A percentile compares a stretch with the other conserved stretches of the same genome.
Conservation (phyloP, 1,140 invertebrate genomes). For the Liolophura sinensis region DNA sequence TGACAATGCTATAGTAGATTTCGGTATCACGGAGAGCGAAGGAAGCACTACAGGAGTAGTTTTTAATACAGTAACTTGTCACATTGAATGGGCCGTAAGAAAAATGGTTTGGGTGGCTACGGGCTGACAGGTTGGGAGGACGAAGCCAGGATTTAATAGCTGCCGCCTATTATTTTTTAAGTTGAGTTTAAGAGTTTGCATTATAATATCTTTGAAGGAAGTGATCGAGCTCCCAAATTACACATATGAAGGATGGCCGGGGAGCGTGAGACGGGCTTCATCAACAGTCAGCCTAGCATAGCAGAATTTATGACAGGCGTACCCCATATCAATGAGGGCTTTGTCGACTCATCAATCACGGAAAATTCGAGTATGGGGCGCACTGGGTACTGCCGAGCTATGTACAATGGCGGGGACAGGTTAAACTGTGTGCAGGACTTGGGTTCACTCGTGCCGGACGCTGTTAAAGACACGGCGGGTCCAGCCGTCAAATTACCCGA, state of each 20-base stretch:
- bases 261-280: slow-evolving; percentile 82
- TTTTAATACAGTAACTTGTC: no score
- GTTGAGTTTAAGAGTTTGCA: no score
- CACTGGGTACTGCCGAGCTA: slow-evolving; percentile 60
- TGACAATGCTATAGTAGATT: no score
- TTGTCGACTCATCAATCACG: slow-evolving; percentile 46
- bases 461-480: slow-evolving; percentile 53
- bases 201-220: no score
- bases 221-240: no score
- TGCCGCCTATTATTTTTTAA: no score
- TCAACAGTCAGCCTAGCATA: slow-evolving; percentile 90
- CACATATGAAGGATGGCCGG: slow-evolving; percentile 62
- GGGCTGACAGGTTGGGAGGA: no score
- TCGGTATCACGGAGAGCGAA: no score
- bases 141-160: no score
- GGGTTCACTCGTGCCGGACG: slow-evolving; percentile 24
- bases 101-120: no score
- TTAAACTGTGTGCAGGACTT: slow-evolving; percentile 19
- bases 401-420: slow-evolving; percentile 54
- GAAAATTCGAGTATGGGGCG: slow-evolving; percentile 9
- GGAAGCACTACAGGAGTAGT: no score
- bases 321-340: slow-evolving; percentile 46
- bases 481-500: slow-evolving; percentile 81
- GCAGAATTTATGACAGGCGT: slow-evolving; percentile 84
- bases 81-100: no score